Evolutionary conservation across 2,797 vertebrate species (phyloP).

Genomic region (Balearica regulorum): DNA sequence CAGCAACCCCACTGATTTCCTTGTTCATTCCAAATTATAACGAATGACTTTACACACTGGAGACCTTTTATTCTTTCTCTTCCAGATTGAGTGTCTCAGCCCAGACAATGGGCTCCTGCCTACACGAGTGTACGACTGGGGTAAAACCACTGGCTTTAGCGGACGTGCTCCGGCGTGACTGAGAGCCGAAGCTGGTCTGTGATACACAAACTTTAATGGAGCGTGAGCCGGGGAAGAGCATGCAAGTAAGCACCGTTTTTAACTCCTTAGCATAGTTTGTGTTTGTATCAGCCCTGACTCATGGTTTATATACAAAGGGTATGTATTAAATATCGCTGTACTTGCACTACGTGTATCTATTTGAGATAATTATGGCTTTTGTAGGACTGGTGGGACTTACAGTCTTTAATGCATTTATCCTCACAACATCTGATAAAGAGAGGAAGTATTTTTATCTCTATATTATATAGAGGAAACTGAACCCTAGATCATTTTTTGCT

Average conservation of each 20-base stretch:
- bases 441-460: slow-evolving; percentile 41
- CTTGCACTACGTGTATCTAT: background rate
- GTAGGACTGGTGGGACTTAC: background rate
- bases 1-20: slow-evolving; percentile 45
- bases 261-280: background rate
- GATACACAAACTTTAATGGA: background rate
- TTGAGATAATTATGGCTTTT: background rate
- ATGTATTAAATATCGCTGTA: slow-evolving; percentile 32
- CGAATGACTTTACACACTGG: slow-evolving; percentile 45
- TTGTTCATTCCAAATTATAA: slow-evolving; percentile 44
- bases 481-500: background rate
- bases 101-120: slow-evolving; percentile 55
- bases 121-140: background rate
- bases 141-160: slow-evolving; percentile 30
- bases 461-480: background rate
- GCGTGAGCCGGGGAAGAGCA: background rate
- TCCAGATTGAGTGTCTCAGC: slow-evolving; percentile 46
- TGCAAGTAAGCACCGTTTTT: slow-evolving; percentile 31
- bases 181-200: background rate
- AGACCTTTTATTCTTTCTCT: slow-evolving; percentile 43
- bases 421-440: background rate
- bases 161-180: background rate
- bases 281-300: slow-evolving; percentile 7
- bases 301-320: background rate
- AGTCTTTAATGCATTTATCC: slow-evolving; percentile 22